Evolutionary conservation across 1,140 invertebrate genomes (phyloP), one percentile per base, ranked within the genome.

Genomic region (Panulirus ornatus): DNA sequence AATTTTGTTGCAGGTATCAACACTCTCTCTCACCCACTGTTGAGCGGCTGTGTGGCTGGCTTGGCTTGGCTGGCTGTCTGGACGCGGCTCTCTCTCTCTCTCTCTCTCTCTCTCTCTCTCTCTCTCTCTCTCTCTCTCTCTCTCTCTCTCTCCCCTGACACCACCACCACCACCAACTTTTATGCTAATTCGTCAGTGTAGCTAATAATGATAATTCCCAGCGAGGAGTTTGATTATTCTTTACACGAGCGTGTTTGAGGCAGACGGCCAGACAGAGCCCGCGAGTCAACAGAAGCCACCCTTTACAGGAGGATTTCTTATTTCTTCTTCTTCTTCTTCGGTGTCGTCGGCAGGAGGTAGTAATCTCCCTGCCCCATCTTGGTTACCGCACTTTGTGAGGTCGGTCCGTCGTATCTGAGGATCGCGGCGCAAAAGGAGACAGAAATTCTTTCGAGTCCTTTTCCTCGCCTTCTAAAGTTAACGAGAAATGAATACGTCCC

Each of bases 81-180:
- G 54, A 58, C 54, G 54, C 3, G 16, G 5, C 54, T 1, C 19
- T 22, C 16, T 22, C 14, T 19, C 40, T 2, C 22, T 78, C 16
- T 22, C 75, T 70, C 34, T 19, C 19, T 3, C 19, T 6, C 6
- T 19, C 3, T 3, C 63, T 22, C 63, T 70, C 63, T 70, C 63
- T 22, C 5, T 70, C 63, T 70, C 63, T 70, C 63, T 70, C 63
- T 70, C 63, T 70, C 63, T 70, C 63, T 70, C 63, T 70, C 63
- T 70, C 63, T 70, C 63, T 70, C 63, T 22, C 51, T 22, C 6
- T 30, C 22, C 19, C 6, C 40, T 75, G 36, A 22, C 71, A 40
- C 40, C 58, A 38, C 58, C 58, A 38, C 58, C 58, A 30, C 58
- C 58, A 27, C 58, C 30, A 58, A 30, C 58, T 22, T 66, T 66